phyloP scores from a whole-genome alignment of 2,797 vertebrate species.

The Intellagama lesueurii region DNA sequence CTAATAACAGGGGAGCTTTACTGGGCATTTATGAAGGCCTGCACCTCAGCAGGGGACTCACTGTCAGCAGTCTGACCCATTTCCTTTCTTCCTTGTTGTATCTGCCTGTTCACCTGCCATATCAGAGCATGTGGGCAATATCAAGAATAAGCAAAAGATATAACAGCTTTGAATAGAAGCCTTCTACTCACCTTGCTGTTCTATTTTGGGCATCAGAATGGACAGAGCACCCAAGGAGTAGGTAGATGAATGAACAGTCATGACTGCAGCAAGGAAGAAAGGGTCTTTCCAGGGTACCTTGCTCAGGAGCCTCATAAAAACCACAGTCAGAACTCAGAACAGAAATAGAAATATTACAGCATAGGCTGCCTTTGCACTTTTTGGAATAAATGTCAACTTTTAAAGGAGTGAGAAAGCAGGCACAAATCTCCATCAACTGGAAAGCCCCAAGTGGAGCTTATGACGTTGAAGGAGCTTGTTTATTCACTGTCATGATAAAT shows the following conservation, averaged over 20 bases:
- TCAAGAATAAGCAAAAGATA: background rate
- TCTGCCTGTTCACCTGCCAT: background rate
- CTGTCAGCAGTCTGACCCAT: background rate
- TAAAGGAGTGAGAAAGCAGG: background rate
- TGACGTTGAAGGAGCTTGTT: background rate
- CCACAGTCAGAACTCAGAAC: background rate
- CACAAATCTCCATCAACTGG: background rate
- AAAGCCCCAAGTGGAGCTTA: background rate
- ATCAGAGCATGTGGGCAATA: background rate
- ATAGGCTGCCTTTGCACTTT: background rate
- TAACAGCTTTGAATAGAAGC: no score
- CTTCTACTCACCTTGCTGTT: no score
- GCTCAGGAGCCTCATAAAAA: background rate
- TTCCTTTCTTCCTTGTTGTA: background rate
- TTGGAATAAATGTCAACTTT: background rate
- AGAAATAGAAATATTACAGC: background rate
- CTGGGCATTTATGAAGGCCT: background rate
- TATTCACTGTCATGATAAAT: background rate
- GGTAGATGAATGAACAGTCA: background rate
- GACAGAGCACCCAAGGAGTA: background rate
- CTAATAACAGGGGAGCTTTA: background rate
- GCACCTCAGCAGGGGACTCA: background rate
- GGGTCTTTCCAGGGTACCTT: background rate
- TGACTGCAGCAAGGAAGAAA: background rate
- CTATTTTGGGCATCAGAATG: background rate